Percentiles rank a stretch among this genome's conserved stretches.
phyloP scores from a whole-genome alignment of 1,140 invertebrate species.

The Laupala kohalensis region DNA sequence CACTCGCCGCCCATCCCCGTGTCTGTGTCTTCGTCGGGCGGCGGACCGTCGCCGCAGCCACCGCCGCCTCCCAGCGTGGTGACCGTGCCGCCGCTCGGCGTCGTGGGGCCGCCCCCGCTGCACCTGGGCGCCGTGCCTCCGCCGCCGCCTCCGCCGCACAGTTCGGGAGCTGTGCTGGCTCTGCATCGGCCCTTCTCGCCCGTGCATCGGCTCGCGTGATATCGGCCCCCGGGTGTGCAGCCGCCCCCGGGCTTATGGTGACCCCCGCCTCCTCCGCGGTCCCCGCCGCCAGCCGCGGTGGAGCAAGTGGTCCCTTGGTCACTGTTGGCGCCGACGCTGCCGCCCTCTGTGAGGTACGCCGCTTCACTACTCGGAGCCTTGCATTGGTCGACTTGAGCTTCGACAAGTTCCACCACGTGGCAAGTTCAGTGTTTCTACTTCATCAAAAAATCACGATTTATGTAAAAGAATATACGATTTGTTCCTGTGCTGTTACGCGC shows the following conservation, averaged over 20 bases:
- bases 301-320: too few relatives aligned
- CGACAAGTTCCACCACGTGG: too few relatives aligned
- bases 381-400: not conserved
- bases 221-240: constrained; percentile 20
- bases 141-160: constrained; percentile 18
- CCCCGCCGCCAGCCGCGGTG: too few relatives aligned
- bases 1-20: constrained; percentile 31
- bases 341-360: not conserved
- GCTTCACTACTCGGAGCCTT: not conserved
- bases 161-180: constrained; percentile 22
- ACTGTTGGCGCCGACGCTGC: too few relatives aligned
- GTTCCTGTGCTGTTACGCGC: too few relatives aligned
- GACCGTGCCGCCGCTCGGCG: constrained; percentile 32
- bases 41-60: constrained; percentile 23
- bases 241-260: constrained; percentile 14
- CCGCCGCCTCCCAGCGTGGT: constrained; percentile 35
- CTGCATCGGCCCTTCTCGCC: constrained; percentile 39
- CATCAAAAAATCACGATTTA: too few relatives aligned
- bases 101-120: constrained; percentile 14
- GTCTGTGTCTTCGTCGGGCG: constrained; percentile 19
- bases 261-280: not conserved
- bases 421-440: too few relatives aligned
- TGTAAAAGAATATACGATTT: too few relatives aligned
- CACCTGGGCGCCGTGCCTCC: not conserved
- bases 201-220: constrained; percentile 33